Conservation (phyloP, 2,113 vertebrate species). For the Bubo scandiacus region DNA sequence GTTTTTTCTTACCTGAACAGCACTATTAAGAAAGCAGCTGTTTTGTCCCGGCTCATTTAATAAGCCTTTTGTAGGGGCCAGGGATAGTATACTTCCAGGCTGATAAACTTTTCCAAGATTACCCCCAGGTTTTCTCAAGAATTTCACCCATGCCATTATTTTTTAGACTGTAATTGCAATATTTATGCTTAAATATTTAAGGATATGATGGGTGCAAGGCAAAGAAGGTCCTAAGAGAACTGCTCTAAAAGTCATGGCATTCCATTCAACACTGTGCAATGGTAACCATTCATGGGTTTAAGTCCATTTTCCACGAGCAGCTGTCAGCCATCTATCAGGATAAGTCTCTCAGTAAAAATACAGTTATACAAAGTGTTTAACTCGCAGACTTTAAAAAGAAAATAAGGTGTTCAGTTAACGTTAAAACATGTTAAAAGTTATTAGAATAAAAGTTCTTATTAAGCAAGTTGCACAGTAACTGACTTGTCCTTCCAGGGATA, state of each 20-base stretch:
- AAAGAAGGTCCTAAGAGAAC: slow-evolving; percentile 14
- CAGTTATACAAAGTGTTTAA: background rate
- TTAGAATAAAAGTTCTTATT: background rate
- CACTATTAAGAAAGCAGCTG: slow-evolving; percentile 98
- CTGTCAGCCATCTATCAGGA: background rate
- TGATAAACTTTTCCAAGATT: slow-evolving; percentile 93
- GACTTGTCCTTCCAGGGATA: background rate
- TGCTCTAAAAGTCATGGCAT: background rate
- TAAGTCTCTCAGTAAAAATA: background rate
- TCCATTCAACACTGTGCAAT: background rate
- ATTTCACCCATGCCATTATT: slow-evolving; percentile 95
- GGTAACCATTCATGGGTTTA: background rate
- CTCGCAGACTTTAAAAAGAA: background rate
- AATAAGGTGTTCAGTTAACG: background rate
- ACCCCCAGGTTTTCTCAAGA: slow-evolving; percentile 88
- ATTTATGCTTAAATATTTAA: background rate
- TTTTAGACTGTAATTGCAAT: background rate
- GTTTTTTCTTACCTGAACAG: slow-evolving; percentile 88
- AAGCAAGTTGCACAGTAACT: background rate
- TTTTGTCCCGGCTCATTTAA: slow-evolving; percentile 97
- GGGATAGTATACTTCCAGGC: slow-evolving; percentile 92
- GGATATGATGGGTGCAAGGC: slow-evolving; percentile 30
- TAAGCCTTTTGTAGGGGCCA: slow-evolving; percentile 95
- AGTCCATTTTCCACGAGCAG: background rate
- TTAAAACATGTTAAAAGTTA: background rate